Evolutionary conservation across 2,888 invertebrate species (phyloP).

Genomic region (Ptilodon capucinus): DNA sequence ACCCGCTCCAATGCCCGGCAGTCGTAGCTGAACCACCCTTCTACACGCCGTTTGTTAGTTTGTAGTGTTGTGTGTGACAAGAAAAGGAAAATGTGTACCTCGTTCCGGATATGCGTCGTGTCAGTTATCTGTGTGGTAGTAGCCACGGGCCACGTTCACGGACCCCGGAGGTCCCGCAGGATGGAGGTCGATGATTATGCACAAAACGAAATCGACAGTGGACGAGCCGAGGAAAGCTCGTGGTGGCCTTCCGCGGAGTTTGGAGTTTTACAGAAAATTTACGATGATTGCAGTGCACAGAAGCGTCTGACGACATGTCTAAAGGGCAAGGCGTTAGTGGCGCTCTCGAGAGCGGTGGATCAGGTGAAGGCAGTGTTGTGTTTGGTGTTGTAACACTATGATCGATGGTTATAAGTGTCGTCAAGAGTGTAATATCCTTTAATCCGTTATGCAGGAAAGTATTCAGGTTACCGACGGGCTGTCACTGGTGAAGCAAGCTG

Average conservation of each 20-base stretch:
- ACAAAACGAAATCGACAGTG: conserved; percentile 77
- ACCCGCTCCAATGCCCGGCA: conserved; percentile 67
- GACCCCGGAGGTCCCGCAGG: conserved; percentile 70
- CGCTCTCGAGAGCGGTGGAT: conserved; percentile 82
- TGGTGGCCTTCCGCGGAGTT: conserved; percentile 84
- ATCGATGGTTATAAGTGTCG: conserved; percentile 37
- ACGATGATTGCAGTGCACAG: conserved; percentile 84
- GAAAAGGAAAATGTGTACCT: conserved; percentile 69
- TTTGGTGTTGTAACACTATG: conserved; percentile 14
- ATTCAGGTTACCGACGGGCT: conserved; percentile 84
- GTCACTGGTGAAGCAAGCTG: conserved; percentile 82
- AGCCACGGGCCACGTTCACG: conserved; percentile 69
- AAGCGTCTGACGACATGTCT: conserved; percentile 83
- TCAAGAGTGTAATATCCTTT: conserved; percentile 42
- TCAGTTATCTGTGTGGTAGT: conserved; percentile 70
- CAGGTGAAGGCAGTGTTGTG: conserved; percentile 66
- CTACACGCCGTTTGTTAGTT: conserved; percentile 66
- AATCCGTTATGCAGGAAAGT: conserved; percentile 76
- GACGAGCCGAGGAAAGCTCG: conserved; percentile 73
- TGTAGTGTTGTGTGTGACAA: conserved; percentile 69
- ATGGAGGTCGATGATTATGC: conserved; percentile 69
- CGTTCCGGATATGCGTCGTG: conserved; percentile 73
- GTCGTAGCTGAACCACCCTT: conserved; percentile 75
- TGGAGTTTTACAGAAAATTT: conserved; percentile 82
- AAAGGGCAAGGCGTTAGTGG: conserved; percentile 83